phyloP scores from a whole-genome alignment of 2,888 invertebrate genomes.

The Sarcophaga carnaria region DNA sequence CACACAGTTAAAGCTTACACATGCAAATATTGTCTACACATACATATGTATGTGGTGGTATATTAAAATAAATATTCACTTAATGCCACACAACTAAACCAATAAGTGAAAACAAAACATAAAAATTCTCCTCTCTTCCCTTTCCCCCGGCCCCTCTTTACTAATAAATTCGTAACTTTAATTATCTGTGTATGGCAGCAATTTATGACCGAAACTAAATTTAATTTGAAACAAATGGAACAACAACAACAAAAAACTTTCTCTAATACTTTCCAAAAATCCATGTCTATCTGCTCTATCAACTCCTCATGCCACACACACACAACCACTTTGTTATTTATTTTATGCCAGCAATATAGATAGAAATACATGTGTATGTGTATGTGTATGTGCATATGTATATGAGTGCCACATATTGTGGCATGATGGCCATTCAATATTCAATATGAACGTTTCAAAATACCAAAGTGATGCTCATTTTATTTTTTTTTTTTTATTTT shows the following conservation, averaged over 20 bases:
- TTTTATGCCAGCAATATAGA: not conserved
- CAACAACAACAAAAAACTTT: slow-evolving; percentile 28
- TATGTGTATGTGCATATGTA: not conserved
- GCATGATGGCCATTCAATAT: slow-evolving; percentile 32
- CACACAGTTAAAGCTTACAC: not conserved
- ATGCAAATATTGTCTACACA: not conserved
- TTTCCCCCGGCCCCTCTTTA: not conserved
- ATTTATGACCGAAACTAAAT: slow-evolving; percentile 67
- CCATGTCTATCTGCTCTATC: not conserved
- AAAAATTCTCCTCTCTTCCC: not conserved
- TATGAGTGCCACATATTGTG: slow-evolving; percentile 30
- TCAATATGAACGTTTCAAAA: slow-evolving; percentile 36
- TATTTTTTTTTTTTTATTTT: not conserved
- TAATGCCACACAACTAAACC: slow-evolving; percentile 21
- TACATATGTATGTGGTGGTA: not conserved
- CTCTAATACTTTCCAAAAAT: slow-evolving; percentile 52
- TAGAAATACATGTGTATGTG: not conserved
- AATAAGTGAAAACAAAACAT: slow-evolving; percentile 25
- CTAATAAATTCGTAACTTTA: slow-evolving; percentile 68
- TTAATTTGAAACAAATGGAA: slow-evolving; percentile 66
- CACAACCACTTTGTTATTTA: not conserved
- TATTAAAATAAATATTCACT: slow-evolving; percentile 19
- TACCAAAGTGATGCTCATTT: not conserved
- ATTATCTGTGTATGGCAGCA: slow-evolving; percentile 65
- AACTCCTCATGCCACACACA: not conserved